Conservation (phyloP, 1,140 invertebrate species). For the Drosophila baimaii region DNA sequence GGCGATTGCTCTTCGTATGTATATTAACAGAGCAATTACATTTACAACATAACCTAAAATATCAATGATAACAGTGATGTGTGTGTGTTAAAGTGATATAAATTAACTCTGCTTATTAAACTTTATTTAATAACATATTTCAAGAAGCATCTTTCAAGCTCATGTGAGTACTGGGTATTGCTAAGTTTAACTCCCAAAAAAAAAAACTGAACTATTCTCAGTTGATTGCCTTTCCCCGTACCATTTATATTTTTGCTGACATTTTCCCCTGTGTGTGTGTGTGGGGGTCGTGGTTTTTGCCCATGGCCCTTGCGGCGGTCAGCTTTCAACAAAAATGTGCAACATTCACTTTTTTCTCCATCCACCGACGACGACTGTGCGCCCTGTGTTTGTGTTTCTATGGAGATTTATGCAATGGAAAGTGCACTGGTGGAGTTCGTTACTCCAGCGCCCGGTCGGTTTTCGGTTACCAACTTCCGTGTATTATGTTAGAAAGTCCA, state of each 20-base stretch:
- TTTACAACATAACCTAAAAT: too few species aligned
- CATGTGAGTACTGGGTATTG: neutral
- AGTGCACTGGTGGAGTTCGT: conserved; percentile 53
- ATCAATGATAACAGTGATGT: too few species aligned
- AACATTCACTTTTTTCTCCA: conserved; percentile 67
- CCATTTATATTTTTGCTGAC: conserved; percentile 6
- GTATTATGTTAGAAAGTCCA: conserved; percentile 78
- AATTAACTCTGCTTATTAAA: neutral
- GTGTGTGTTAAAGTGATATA: neutral
- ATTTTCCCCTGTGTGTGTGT: conserved; percentile 28
- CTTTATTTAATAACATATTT: neutral
- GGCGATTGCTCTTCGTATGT: too few species aligned
- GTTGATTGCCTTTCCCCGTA: conserved; percentile 3
- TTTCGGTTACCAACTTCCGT: conserved; percentile 80
- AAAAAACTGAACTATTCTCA: too few species aligned
- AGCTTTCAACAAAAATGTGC: conserved; percentile 46
- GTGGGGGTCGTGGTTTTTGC: conserved; percentile 39
- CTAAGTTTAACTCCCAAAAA: neutral
- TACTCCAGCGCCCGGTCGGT: conserved; percentile 41
- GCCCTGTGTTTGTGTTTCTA: conserved; percentile 30
- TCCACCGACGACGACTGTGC: conserved; percentile 12
- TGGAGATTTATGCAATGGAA: conserved; percentile 63
- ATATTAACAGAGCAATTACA: too few species aligned
- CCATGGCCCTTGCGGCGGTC: conserved; percentile 42
- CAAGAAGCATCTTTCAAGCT: neutral